phyloP scores from a whole-genome alignment of 2,888 invertebrate species.

The Nezara viridula region DNA sequence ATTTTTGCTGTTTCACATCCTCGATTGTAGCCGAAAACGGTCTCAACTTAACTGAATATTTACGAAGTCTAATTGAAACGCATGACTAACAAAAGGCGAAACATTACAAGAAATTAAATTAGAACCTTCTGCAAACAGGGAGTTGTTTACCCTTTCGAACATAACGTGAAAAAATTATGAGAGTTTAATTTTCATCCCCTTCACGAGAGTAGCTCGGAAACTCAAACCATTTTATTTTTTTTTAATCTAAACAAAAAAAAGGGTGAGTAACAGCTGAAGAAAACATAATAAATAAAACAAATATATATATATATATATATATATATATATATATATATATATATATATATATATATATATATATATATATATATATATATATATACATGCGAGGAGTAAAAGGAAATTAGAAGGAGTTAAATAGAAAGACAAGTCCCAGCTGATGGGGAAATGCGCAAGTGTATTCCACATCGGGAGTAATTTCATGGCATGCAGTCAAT shows the following conservation, averaged over 20 bases:
- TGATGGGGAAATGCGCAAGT: not conserved
- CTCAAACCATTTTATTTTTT: not conserved
- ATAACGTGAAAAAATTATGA: slow-evolving; percentile 12
- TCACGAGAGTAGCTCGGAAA: not conserved
- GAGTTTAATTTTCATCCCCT: not conserved
- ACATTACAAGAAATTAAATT: slow-evolving; percentile 33
- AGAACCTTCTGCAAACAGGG: slow-evolving; percentile 1
- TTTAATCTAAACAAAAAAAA: not conserved
- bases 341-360: not conserved
- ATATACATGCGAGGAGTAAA: no score
- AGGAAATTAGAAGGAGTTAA: not conserved
- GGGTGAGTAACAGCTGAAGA: not conserved
- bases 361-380: not conserved
- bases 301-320: not conserved
- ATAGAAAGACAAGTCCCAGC: not conserved
- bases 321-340: not conserved
- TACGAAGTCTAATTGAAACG: not conserved
- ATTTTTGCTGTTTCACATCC: not conserved
- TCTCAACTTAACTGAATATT: not conserved
- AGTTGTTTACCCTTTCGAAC: not conserved
- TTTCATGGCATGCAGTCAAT: slow-evolving; percentile 37
- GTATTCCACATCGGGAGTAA: not conserved
- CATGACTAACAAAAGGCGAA: slow-evolving; percentile 21
- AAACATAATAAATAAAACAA: not conserved
- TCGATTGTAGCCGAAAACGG: not conserved